Percentiles rank a stretch among this genome's conserved stretches.
These are phyloP conservation scores for Musca domestica DNA, from an alignment of 1,140 invertebrate genomes.

Conservation along the genomic window DNA sequence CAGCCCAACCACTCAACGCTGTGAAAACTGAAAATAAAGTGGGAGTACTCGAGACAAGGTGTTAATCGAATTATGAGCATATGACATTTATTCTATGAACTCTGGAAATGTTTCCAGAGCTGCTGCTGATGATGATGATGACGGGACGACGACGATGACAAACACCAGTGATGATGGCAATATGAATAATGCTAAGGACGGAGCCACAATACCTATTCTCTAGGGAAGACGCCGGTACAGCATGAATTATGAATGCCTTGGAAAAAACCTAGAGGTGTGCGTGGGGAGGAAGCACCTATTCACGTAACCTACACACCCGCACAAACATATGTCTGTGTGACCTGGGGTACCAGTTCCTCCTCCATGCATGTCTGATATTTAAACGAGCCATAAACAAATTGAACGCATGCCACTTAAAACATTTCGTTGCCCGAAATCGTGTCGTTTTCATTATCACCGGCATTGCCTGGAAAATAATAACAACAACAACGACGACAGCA, in stretches of 20 bases:
- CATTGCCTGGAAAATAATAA: too few relatives aligned
- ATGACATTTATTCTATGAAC: constrained; percentile 3
- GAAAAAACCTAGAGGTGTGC: not conserved
- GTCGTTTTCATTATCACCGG: too few relatives aligned
- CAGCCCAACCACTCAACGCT: not conserved
- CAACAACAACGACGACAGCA: too few relatives aligned
- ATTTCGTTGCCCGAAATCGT: too few relatives aligned
- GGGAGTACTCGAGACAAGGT: constrained; percentile 21
- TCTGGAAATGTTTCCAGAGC: too few relatives aligned
- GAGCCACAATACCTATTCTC: not conserved
- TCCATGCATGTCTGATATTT: not conserved
- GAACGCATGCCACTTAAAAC: not conserved
- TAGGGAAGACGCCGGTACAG: not conserved
- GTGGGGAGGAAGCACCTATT: not conserved
- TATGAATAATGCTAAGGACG: not conserved
- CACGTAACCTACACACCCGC: too few relatives aligned
- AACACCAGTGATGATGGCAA: not conserved
- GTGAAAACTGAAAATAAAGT: constrained; percentile 1
- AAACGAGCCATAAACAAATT: constrained; percentile 19
- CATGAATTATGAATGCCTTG: not conserved
- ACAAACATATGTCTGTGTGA: not conserved
- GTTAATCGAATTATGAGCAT: constrained; percentile 21
- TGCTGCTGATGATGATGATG: not conserved
- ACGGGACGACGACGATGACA: not conserved
- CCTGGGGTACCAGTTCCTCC: not conserved